Conservation (phyloP, 2,797 vertebrate genomes). For the Lerista edwardsae region DNA sequence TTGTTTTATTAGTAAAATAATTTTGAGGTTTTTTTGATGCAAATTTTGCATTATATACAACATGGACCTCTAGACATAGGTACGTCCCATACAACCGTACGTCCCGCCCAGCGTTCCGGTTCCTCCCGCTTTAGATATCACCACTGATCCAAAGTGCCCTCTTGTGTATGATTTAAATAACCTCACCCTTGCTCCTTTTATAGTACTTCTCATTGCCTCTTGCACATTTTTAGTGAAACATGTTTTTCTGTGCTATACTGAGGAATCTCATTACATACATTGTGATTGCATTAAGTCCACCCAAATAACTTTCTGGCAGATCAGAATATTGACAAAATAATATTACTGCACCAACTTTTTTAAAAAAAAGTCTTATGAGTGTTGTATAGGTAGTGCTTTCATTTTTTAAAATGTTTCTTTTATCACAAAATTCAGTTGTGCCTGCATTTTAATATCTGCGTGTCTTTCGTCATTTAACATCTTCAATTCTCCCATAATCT, state of each 20-base stretch:
- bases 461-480: slow-evolving; percentile 16
- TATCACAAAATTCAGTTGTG: not conserved
- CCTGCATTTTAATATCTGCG: not conserved
- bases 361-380: not conserved
- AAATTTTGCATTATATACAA: no score
- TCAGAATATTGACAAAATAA: not conserved
- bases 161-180: no score
- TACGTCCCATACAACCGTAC: no score
- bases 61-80: no score
- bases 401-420: slow-evolving; percentile 2
- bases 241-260: not conserved
- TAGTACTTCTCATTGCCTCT: not conserved
- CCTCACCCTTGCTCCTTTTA: not conserved
- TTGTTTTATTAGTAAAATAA: no score
- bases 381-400: not conserved
- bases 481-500: slow-evolving; percentile 10
- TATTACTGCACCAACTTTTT: not conserved
- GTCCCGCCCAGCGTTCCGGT: no score
- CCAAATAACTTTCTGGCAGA: not conserved
- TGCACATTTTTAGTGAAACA: not conserved
- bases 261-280: not conserved
- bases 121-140: no score
- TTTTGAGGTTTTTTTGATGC: no score
- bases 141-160: no score
- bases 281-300: not conserved